phyloP scores from a whole-genome alignment of 2,888 invertebrate genomes.

The Galerucella nymphaeae region DNA sequence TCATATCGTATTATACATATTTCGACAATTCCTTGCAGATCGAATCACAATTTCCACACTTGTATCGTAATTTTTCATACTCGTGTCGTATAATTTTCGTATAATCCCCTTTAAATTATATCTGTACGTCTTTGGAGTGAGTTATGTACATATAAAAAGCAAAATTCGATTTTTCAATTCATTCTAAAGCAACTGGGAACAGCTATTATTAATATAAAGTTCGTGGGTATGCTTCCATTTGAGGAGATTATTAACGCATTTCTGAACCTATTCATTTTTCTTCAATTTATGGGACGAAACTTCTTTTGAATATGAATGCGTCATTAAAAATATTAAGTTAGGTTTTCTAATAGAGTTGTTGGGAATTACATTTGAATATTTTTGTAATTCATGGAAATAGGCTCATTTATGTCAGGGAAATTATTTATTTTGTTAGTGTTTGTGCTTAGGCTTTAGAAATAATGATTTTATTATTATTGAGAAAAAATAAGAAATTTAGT shows the following conservation, averaged over 20 bases:
- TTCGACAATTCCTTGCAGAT: too few relatives aligned
- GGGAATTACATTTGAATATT: slow-evolving; percentile 8
- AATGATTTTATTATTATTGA: not conserved
- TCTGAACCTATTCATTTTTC: slow-evolving; percentile 40
- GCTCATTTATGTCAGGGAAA: not conserved
- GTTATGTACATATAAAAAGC: slow-evolving; percentile 19
- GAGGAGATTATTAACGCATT: slow-evolving; percentile 42
- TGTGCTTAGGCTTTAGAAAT: not conserved
- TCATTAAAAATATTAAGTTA: slow-evolving; percentile 15
- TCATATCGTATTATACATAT: too few relatives aligned
- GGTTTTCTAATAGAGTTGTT: slow-evolving; percentile 11
- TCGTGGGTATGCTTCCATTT: slow-evolving; percentile 40
- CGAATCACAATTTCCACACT: too few relatives aligned
- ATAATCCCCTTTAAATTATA: not conserved
- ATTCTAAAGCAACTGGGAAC: slow-evolving; percentile 13
- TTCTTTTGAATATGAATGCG: slow-evolving; percentile 11
- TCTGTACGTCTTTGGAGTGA: slow-evolving; percentile 12
- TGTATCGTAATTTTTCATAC: too few relatives aligned
- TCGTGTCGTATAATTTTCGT: too few relatives aligned
- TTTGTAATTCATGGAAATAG: not conserved
- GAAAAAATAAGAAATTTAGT: not conserved
- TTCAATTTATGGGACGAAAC: slow-evolving; percentile 40
- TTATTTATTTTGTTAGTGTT: not conserved
- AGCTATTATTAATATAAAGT: slow-evolving; percentile 37
- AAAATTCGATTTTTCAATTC: slow-evolving; percentile 26